A percentile compares a stretch with the other conserved stretches of the same genome.
Evolutionary conservation across 1,140 invertebrate genomes (phyloP).

Genomic region (Tetraneura akinire): DNA sequence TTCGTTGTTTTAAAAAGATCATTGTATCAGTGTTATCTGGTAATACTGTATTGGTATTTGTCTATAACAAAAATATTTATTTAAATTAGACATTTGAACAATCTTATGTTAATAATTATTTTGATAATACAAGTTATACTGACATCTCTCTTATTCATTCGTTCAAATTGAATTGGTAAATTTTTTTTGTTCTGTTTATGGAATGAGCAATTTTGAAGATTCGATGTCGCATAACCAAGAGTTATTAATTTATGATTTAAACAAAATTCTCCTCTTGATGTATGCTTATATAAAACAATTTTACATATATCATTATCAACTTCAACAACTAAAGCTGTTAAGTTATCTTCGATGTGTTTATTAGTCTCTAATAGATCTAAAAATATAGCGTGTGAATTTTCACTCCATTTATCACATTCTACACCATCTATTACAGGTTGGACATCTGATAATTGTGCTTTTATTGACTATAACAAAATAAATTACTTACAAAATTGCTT

Average conservation of each 20-base stretch:
- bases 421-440: background rate
- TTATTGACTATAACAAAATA: constrained; percentile 42
- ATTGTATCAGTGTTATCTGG: background rate
- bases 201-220: background rate
- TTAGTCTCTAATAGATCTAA: constrained; percentile 56
- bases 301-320: constrained; percentile 57
- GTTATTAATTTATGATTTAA: constrained; percentile 28
- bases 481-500: too few relatives aligned
- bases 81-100: too few relatives aligned
- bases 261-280: constrained; percentile 2
- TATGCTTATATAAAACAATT: constrained; percentile 59
- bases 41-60: background rate
- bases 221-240: background rate
- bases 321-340: background rate
- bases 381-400: constrained; percentile 59
- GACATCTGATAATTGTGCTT: constrained; percentile 16
- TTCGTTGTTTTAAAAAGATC: background rate
- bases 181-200: background rate
- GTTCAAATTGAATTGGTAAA: background rate
- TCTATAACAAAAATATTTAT: background rate
- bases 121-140: background rate
- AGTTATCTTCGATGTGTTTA: background rate
- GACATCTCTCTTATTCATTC: background rate
- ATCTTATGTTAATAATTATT: background rate
- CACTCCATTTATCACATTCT: constrained; percentile 60